A percentile compares a stretch with the other conserved stretches of the same genome.
These are phyloP conservation scores for Anhinga rufa DNA, from an alignment of 2,113 vertebrate genomes.

Conservation along the genomic window DNA sequence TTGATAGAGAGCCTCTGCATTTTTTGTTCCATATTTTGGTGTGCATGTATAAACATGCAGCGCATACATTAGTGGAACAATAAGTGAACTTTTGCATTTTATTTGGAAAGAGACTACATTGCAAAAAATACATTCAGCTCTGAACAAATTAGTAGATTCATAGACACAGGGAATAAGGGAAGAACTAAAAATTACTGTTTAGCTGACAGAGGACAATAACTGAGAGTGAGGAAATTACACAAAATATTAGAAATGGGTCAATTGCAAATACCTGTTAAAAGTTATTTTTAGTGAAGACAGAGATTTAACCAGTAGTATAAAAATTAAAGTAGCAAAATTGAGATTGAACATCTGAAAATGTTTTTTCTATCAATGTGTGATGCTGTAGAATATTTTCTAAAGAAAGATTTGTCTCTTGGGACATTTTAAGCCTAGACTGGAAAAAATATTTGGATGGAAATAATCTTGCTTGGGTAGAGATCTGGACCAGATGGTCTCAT, in stretches of 20 bases:
- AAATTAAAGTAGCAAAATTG: not conserved
- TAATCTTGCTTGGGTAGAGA: slow-evolving; percentile 14
- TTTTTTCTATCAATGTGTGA: not conserved
- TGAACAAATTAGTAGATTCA: not conserved
- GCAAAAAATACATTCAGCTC: not conserved
- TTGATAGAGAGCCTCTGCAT: not conserved
- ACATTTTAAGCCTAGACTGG: not conserved
- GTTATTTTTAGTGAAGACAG: not conserved
- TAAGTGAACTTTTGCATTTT: not conserved
- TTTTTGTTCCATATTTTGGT: not conserved
- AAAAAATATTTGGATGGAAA: slow-evolving; percentile 6
- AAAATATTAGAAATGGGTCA: not conserved
- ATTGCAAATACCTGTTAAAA: not conserved
- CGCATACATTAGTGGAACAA: not conserved
- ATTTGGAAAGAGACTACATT: not conserved
- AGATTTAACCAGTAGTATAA: not conserved
- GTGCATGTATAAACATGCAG: not conserved
- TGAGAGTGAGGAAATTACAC: not conserved
- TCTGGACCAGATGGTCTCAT: slow-evolving; percentile 23
- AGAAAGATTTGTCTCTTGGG: not conserved
- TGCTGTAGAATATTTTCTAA: not conserved
- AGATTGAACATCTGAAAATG: not conserved
- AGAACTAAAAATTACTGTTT: not conserved
- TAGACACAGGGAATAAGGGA: not conserved
- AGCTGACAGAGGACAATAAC: not conserved